phyloP scores from a whole-genome alignment of 2,888 invertebrate species.

The Odontomyia ornata region DNA sequence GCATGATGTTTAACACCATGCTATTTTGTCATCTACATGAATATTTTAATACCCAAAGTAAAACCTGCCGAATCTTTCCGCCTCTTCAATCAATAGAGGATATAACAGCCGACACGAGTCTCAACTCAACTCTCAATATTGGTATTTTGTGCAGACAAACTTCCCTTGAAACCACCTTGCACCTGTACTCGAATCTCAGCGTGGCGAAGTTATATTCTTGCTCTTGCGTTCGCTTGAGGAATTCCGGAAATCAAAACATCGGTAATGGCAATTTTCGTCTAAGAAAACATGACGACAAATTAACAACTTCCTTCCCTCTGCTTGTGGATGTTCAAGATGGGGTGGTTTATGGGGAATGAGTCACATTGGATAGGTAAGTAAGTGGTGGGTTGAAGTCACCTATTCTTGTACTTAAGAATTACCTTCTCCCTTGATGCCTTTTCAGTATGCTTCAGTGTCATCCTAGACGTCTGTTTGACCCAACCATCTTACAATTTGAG shows the following conservation, averaged over 20 bases:
- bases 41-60: not conserved
- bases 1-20: constrained; percentile 7
- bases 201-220: not conserved
- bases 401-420: not conserved
- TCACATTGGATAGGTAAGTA: not conserved
- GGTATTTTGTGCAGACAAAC: not conserved
- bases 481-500: not conserved
- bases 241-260: constrained; percentile 46
- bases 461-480: not conserved
- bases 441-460: too few species aligned
- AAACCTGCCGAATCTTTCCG: not conserved
- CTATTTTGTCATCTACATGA: not conserved
- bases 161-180: not conserved
- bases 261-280: constrained; percentile 45
- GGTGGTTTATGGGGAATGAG: not conserved
- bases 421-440: constrained; percentile 1
- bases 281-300: constrained; percentile 48
- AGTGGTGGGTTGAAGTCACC: not conserved
- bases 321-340: not conserved
- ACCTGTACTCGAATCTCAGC: constrained; percentile 7
- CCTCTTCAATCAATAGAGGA: not conserved
- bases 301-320: constrained; percentile 49
- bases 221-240: not conserved
- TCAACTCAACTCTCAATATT: not conserved
- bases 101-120: not conserved